These are phyloP conservation scores for Tauraco hartlaubi DNA, from an alignment of 2,797 vertebrate species.

Conservation along the genomic window DNA sequence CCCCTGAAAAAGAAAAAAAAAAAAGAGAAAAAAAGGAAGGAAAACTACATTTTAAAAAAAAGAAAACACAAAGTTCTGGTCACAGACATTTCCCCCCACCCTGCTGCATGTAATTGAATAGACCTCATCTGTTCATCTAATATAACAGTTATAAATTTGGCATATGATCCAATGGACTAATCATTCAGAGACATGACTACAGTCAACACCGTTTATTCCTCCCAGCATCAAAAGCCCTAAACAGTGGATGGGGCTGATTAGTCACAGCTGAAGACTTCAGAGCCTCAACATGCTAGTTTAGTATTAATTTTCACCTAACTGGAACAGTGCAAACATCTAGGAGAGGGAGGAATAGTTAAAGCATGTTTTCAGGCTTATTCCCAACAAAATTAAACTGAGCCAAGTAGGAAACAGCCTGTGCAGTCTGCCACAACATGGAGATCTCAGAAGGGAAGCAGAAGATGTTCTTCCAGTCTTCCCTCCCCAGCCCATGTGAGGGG, in stretches of 20 bases:
- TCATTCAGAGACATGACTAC: conserved; percentile 3
- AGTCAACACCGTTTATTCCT: not conserved
- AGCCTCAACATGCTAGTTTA: not conserved
- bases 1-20: too few relatives aligned
- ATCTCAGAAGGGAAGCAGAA: not conserved
- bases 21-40: too few relatives aligned
- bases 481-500: not conserved
- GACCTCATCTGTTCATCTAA: conserved; percentile 25
- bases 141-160: conserved; percentile 23
- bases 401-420: not conserved
- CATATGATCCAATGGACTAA: conserved; percentile 22
- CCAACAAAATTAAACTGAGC: not conserved
- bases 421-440: not conserved
- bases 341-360: not conserved
- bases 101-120: not conserved
- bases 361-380: not conserved
- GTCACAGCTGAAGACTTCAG: conserved; percentile 15
- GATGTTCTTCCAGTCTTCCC: not conserved
- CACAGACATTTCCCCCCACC: not conserved
- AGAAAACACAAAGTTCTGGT: not conserved
- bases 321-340: conserved; percentile 1
- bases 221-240: conserved; percentile 1
- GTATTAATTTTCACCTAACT: conserved; percentile 37
- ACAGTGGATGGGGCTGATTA: conserved; percentile 2
- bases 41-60: not conserved